phyloP scores from a whole-genome alignment of 1,140 invertebrate genomes.

The Diploscapter pachys region DNA sequence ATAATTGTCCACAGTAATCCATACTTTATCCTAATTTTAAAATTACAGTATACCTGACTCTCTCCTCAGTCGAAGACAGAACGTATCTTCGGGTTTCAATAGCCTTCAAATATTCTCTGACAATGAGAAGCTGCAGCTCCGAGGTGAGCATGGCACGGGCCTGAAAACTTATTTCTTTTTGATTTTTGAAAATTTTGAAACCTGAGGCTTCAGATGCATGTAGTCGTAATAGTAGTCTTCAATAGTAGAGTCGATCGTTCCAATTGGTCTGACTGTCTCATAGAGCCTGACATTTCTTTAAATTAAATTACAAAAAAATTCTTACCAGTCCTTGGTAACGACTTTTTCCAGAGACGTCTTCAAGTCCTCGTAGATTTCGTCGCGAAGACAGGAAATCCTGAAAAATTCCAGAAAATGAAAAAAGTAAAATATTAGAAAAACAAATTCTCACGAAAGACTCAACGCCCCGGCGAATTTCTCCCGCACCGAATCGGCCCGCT shows the following conservation, averaged over 20 bases:
- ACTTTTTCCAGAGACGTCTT: constrained; percentile 21
- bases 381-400: constrained; percentile 36
- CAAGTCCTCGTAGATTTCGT: constrained; percentile 35
- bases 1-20: too few relatives aligned
- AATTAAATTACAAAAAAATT: background rate
- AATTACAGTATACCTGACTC: background rate
- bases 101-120: constrained; percentile 41
- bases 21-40: too few relatives aligned
- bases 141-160: constrained; percentile 22
- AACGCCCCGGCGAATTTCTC: constrained; percentile 19
- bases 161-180: too few relatives aligned
- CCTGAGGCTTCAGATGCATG: constrained; percentile 26
- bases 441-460: constrained; percentile 32
- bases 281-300: background rate
- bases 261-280: background rate
- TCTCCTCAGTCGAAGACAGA: constrained; percentile 5
- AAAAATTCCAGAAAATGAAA: constrained; percentile 3
- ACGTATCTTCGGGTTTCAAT: constrained; percentile 20
- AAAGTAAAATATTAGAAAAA: constrained; percentile 9
- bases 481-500: background rate
- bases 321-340: constrained; percentile 35
- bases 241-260: background rate
- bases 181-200: too few relatives aligned
- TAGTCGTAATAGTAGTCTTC: constrained; percentile 39
- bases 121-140: constrained; percentile 36